Percentiles rank a stretch among this genome's conserved stretches.
These are phyloP conservation scores for Calonectris borealis DNA, from an alignment of 2,113 vertebrate species.

Conservation along the genomic window DNA sequence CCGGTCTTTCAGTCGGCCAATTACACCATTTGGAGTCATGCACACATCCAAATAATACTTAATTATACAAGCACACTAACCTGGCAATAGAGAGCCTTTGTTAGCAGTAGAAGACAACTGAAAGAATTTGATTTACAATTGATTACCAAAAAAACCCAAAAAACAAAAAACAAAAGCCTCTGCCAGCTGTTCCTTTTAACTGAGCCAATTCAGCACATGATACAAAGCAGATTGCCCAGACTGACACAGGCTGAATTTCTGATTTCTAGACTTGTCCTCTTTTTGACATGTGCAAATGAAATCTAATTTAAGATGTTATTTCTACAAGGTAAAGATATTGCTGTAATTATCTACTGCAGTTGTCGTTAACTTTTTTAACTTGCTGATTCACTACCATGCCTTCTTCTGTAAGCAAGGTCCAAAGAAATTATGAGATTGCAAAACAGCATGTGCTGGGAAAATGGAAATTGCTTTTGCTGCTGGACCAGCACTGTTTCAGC, in stretches of 20 bases:
- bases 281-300: conserved; percentile 55
- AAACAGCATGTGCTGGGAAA: conserved; percentile 37
- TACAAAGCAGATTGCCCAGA: background rate
- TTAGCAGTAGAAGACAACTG: background rate
- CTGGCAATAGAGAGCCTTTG: background rate
- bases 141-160: background rate
- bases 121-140: background rate
- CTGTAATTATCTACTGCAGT: conserved; percentile 47
- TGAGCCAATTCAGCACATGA: background rate
- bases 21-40: background rate
- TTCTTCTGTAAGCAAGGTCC: conserved; percentile 6
- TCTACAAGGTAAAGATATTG: conserved; percentile 41
- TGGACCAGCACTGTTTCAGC: background rate
- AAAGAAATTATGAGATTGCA: conserved; percentile 42
- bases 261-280: conserved; percentile 43
- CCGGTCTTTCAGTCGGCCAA: background rate
- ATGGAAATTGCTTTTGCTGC: conserved; percentile 29
- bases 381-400: conserved; percentile 46
- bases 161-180: background rate
- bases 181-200: conserved; percentile 32
- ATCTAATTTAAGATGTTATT: conserved; percentile 37
- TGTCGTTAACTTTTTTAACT: conserved; percentile 32
- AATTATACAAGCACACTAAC: background rate
- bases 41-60: background rate
- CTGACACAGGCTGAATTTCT: conserved; percentile 27